Evolutionary conservation across 2,888 invertebrate genomes (phyloP), one percentile per base, ranked within the genome.

Genomic region (Sympetrum striolatum): DNA sequence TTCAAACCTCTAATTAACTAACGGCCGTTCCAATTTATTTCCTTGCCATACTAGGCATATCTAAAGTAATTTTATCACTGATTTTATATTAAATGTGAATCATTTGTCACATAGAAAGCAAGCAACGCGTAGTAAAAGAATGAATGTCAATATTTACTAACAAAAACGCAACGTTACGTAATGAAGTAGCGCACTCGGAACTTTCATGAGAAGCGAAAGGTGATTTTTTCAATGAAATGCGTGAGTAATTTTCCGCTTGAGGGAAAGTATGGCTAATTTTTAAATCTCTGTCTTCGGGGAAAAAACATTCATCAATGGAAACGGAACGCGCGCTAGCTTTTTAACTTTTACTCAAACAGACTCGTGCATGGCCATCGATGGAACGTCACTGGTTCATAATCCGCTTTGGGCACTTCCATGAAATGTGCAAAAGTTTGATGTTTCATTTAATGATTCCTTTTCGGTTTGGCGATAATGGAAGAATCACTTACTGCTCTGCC

Each of bases 401-500:
- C 37, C 44, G 22, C 35, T 18, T 39, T 0, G 6, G 39, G 15
- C 12, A 35, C 14, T 37, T 80, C 31, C 37, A 80, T 4, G 10
- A 18, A n/a, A 39, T 44, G 15, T 5, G 80, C 35, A 35, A 22
- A 22, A 6, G 39, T 18, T 35, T 80, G 14, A 80, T 80, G 10
- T 44, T 44, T 35, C 15, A 12, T 37, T n/a, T 79, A 10, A 35
- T 31, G 79, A 79, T 2, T 44, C 10, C 25, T 22, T 15, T 79
- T 35, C 35, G 14, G 14, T 79, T 44, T 4, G 44, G 10, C 3
- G 35, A 1, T 18, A 39, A n/a, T 37, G 37, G 22, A n/a, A 12
- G 2, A n/a, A 6, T 37, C 14, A 95, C 96, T 95, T 94, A 97
- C 97, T 96, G 39, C 96, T 96, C 94, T 97, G 97, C 4, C 97